Base-by-base conservation (phyloP, 1,140 invertebrate species). In the Kradibia gibbosae region DNA sequence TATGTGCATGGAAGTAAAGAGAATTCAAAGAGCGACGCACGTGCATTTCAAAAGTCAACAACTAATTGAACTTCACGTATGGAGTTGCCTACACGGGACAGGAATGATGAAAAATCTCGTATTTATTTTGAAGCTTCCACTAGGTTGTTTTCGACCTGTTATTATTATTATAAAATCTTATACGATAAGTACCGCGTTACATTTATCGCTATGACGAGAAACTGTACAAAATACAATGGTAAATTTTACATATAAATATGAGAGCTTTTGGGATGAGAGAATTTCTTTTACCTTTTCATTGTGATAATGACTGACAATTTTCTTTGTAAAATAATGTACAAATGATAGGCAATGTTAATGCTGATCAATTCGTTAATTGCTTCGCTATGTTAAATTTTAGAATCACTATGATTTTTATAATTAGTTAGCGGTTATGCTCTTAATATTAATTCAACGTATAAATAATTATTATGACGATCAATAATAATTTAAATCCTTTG, bases 401-500 rank as follows among this genome's bases (percentile, higher is more conserved):
- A 50, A 31, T 74, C 0, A n/a, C 31, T 36, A 55, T 57, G 20
- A 31, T 39, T 31, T 55, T 74, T 74, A 74, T 48, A 55, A 39
- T 74, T 57, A 36, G 28, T 74, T 57, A 57, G 50, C 28, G 22
- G 25, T n/a, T 57, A 36, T 74, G 2, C n/a, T 25, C 34, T 39
- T 74, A 74, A 53, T 28, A 55, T 57, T 72, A 72, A 70, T 45
- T 45, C 7, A 70, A 28, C 15, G 3, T 45, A 36, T 25, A 31
- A 45, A 25, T 70, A 70, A 45, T 42, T 60, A 75, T 34, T 55
- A 17, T 36, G 60, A 45, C 13, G 17, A 76, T 76, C 74, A 36
- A 28, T 62, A 65, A 50, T 65, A 65, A 77, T 45, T 78, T 67
- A n/a, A 65, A 65, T 36, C 60, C 75, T 78, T 78, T 78, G 75